Base-by-base conservation (phyloP, 2,888 invertebrate genomes). In the Baccha elongata region DNA sequence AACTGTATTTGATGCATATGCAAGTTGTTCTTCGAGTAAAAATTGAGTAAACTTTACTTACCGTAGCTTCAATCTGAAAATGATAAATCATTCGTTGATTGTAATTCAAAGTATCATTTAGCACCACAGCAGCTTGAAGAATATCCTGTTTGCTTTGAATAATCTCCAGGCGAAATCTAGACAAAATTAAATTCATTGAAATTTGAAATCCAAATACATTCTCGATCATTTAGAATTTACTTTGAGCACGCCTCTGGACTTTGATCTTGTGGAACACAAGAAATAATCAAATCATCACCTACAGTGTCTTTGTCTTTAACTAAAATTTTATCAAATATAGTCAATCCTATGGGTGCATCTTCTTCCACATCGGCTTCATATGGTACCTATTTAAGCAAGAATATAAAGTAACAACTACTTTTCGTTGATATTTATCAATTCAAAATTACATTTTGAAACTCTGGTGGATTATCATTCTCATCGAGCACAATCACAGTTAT, bases 401-500 rank as follows among this genome's bases (percentile, higher is more conserved):
- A 26, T n/a, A n/a, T n/a, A n/a, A n/a, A n/a, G n/a, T n/a, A n/a
- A n/a, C n/a, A n/a, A n/a, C n/a, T n/a, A n/a, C n/a, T 3, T 26
- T 26, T 26, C 26, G 3, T 26, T 4, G 6, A 26, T 26, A 26
- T 26, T 35, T 46, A 68, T 73, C 32, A 17, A 13, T 26, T 19
- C 1, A 1, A 11, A 53, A 92, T 92, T 91, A 95, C 96, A 90
- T 95, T 94, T 90, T 93, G 92, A 91, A 96, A 96, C 72, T 92
- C 92, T 6, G 97, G 97, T 32, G 96, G 93, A 90, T 97, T 97
- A 88, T 98, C 97, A 88, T 98, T 97, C 87, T 96, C 96, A 88
- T 98, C 97, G 8, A 96, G 91, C 13, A 98, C 94, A 79, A 97
- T 96, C 78, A 97, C 95, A 29, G 94, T 95, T 48, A 96, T 94